Percentiles rank a stretch among this genome's conserved stretches.
phyloP scores from a whole-genome alignment of 2,797 vertebrate genomes.

The Phalanger gymnotis region DNA sequence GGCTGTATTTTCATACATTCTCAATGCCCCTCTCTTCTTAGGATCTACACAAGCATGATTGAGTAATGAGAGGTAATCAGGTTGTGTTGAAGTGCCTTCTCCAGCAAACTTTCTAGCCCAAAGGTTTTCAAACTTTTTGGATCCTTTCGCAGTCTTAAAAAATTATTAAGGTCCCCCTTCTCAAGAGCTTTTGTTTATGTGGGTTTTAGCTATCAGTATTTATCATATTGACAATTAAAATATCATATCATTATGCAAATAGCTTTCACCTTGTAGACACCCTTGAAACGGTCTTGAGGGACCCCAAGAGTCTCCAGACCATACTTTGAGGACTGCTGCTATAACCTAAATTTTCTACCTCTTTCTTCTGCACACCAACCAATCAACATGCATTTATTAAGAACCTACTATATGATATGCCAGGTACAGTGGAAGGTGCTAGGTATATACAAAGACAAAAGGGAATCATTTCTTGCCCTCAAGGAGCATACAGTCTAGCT shows the following conservation, averaged over 20 bases:
- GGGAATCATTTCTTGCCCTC: neutral
- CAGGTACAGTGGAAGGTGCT: neutral
- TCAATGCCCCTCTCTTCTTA: conserved; percentile 50
- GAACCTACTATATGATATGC: neutral
- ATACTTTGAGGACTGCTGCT: neutral
- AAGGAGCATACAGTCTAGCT: neutral
- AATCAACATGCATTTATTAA: neutral
- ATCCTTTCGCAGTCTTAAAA: neutral
- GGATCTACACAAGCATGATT: conserved; percentile 50
- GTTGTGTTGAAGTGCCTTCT: conserved; percentile 59
- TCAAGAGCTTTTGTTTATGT: neutral
- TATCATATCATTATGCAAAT: neutral
- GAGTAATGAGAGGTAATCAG: conserved; percentile 68
- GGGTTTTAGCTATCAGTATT: neutral
- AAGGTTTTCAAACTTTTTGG: neutral
- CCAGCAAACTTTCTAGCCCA: conserved; percentile 10
- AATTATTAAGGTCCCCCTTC: neutral
- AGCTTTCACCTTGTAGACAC: neutral
- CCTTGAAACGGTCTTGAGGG: neutral
- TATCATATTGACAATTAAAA: neutral
- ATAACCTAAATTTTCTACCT: neutral
- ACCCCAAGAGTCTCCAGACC: neutral
- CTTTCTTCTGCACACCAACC: neutral
- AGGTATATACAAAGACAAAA: neutral
- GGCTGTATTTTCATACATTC: conserved; percentile 63